Percentiles rank a stretch among this genome's conserved stretches.
These are phyloP conservation scores for Troides oblongomaculatus DNA, from an alignment of 2,888 invertebrate genomes.

Conservation along the genomic window DNA sequence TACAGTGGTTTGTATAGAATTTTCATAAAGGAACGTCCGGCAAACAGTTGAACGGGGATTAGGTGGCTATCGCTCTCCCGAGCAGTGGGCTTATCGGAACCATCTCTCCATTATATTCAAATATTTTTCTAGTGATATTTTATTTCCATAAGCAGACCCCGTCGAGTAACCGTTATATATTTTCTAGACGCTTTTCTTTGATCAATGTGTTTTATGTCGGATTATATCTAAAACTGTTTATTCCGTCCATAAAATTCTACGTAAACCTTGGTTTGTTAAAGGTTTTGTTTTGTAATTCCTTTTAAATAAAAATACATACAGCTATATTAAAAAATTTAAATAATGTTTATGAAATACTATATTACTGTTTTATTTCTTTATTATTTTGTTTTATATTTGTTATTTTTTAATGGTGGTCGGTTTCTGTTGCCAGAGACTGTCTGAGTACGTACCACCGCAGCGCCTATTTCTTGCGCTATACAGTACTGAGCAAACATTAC, in stretches of 20 bases:
- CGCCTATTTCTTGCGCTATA: too few species aligned
- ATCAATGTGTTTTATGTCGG: constrained; percentile 46
- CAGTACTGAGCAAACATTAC: too few species aligned
- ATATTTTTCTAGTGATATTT: constrained; percentile 75
- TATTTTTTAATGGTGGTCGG: too few species aligned
- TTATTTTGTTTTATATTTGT: too few species aligned
- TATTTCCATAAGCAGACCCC: constrained; percentile 52
- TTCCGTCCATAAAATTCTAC: not conserved
- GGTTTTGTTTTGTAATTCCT: not conserved
- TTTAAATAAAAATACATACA: not conserved
- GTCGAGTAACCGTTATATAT: constrained; percentile 33
- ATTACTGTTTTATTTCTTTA: too few species aligned
- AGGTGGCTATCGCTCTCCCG: constrained; percentile 40
- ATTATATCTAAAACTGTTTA: constrained; percentile 1
- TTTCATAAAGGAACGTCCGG: constrained; percentile 62
- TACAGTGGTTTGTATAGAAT: constrained; percentile 43
- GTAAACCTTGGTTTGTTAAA: not conserved
- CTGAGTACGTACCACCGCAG: too few species aligned
- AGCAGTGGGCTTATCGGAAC: constrained; percentile 59
- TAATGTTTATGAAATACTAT: too few species aligned
- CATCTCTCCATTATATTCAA: constrained; percentile 63
- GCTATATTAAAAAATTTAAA: too few species aligned
- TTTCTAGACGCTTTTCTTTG: constrained; percentile 47
- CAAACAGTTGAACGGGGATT: constrained; percentile 66
- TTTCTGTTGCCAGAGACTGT: too few species aligned